Evolutionary conservation across 1,140 invertebrate genomes (phyloP), one percentile per base, ranked within the genome.

Genomic region (Rhyzopertha dominica): DNA sequence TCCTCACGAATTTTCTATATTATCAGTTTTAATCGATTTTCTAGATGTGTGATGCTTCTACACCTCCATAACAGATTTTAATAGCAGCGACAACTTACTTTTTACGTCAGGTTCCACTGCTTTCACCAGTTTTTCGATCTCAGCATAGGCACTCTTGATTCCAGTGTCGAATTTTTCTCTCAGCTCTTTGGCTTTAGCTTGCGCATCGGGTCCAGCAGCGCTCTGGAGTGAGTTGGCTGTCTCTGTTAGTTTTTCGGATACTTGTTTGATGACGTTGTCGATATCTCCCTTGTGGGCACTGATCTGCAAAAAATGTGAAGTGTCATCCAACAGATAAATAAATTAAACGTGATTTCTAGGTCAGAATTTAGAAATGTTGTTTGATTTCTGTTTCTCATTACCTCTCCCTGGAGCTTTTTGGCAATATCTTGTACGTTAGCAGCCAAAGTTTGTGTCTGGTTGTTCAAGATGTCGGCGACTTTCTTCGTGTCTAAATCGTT

Each of bases 211-310:
- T 25, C 56, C 58, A 14, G 53, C 46, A 19, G 44, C 41, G 20
- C 43, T 43, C 29, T 62, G 39, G 14, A 62, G 28, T 16, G 48
- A 43, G 7, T 20, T 40, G 22, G 48, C 51, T 1, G 58, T 53
- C 23, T 47, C 40, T 31, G 38, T 35, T n/a, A 62, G 23, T 19
- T 49, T 57, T 8, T 44, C 43, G 38, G 57, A 38, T 18, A 62
- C 51, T 35, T 47, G 36, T 28, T 54, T 54, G 5, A 60, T 10
- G 5, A 55, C 48, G 3, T 53, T 51, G 14, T 62, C 58, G 7
- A 62, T 37, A 9, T 56, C 58, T 3, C 48, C 53, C 53, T 58
- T 51, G 39, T 60, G 54, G 13, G 51, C 50, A 23, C 51, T 51
- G 1, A 50, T 23, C 48, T 53, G 38, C 16, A 47, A 35, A 10